Conservation (phyloP, 2,113 vertebrate species). For the Osmerus mordax region DNA sequence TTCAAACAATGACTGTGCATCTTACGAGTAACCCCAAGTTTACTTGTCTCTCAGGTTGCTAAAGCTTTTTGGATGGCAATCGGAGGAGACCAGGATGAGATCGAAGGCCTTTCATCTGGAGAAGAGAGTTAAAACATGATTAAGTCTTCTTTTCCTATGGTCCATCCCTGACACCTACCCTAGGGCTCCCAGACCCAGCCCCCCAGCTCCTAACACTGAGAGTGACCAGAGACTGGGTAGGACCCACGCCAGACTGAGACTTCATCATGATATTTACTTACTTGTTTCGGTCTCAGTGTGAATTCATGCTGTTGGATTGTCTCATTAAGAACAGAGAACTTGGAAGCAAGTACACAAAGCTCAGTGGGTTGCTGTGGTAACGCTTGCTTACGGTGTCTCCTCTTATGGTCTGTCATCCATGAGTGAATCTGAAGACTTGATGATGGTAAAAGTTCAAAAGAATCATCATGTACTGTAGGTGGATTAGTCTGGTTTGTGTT, state of each 20-base stretch:
- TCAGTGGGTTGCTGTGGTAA: not conserved
- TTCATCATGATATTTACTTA: conserved; percentile 27
- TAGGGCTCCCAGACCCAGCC: conserved; percentile 24
- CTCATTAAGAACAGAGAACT: conserved; percentile 12
- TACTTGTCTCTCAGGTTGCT: conserved; percentile 78
- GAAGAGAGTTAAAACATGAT: conserved; percentile 81
- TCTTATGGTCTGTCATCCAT: not conserved
- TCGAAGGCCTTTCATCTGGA: conserved; percentile 90
- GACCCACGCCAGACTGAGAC: conserved; percentile 17
- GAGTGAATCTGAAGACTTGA: conserved; percentile 19
- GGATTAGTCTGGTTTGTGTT: conserved; percentile 23
- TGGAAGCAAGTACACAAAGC: not conserved
- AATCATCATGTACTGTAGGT: not conserved
- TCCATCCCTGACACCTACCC: conserved; percentile 34
- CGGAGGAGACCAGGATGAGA: conserved; percentile 93
- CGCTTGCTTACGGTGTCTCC: too few relatives aligned
- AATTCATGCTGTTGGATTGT: conserved; percentile 28
- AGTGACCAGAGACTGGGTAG: conserved; percentile 33
- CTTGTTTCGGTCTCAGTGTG: conserved; percentile 30
- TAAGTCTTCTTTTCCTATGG: conserved; percentile 21
- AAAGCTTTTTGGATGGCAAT: conserved; percentile 99
- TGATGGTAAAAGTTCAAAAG: conserved; percentile 10
- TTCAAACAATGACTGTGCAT: not conserved
- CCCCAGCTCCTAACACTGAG: conserved; percentile 15
- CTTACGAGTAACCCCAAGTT: not conserved